Evolutionary conservation across 2,888 invertebrate species (phyloP), one percentile per base, ranked within the genome.

Genomic region (Nomada flava): DNA sequence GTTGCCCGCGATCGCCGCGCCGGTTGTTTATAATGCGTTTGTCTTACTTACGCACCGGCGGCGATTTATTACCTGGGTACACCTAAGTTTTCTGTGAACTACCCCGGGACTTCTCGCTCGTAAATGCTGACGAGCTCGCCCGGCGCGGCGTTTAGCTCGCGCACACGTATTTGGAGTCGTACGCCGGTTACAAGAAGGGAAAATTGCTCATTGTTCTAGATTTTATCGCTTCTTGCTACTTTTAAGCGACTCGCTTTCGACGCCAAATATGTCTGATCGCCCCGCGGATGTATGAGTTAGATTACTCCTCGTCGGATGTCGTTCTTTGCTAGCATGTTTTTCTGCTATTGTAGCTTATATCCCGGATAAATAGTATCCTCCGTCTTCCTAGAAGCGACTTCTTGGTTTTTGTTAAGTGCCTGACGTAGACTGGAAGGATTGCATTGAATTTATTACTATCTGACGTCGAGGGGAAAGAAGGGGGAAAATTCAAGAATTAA

Each of bases 41-140:
- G 83, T 83, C 83, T 83, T 76, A 84, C 84, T 83, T 83, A 84
- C 73, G 84, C 83, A 79, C 76, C 76, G 70, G 53, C 18, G n/a
- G 55, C 60, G 55, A 83, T 84, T 83, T 83, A 84, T 76, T 69
- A 52, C 42, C 26, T 11, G 53, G 26, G 69, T 53, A 47, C 65
- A 73, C 65, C 57, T 26, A 71, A 71, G 69, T 67, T 79, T 83
- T 73, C 79, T 15, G 63, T 55, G 79, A 83, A 84, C 76, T 74
- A 79, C 72, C 67, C 53, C 47, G 64, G 50, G 47, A 72, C 52
- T 47, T 55, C 26, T 29, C 26, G 83, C 71, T 82, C 78, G 83
- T 83, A 84, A 83, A 82, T 36, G 68, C 55, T 79, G 77, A 83
- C 75, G 78, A 78, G 71, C 67, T 36, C 55, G 9, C 20, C 20